A percentile compares a stretch with the other conserved stretches of the same genome.
Conservation (phyloP, 2,888 invertebrate species). For the Coecobrya sp. region DNA sequence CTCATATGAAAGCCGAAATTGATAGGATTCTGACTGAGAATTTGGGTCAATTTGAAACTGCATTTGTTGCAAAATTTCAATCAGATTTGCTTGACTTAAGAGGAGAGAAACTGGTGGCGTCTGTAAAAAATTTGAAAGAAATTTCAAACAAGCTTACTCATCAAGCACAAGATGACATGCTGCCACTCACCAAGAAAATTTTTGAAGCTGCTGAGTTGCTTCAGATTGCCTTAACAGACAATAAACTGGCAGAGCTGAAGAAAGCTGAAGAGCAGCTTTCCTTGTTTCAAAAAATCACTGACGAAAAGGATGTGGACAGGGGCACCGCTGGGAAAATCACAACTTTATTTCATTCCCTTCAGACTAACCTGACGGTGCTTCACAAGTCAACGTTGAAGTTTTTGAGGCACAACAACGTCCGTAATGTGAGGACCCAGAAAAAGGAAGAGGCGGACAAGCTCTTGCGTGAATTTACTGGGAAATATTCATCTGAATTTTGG, state of each 20-base stretch:
- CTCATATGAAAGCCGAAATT: not conserved
- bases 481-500: not conserved
- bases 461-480: not conserved
- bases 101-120: not conserved
- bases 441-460: not conserved
- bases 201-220: no score
- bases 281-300: not conserved
- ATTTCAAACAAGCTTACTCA: not conserved
- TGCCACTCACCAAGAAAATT: not conserved
- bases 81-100: not conserved
- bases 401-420: not conserved
- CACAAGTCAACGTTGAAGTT: not conserved
- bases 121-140: not conserved
- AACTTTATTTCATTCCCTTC: not conserved
- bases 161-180: no score
- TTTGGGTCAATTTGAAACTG: no score
- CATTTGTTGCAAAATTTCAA: not conserved
- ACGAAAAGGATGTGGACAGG: not conserved
- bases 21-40: not conserved
- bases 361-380: not conserved
- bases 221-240: not conserved
- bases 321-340: not conserved
- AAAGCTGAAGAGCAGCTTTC: not conserved
- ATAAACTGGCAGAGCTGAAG: not conserved
- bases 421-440: not conserved